A percentile compares a stretch with the other conserved stretches of the same genome.
These are phyloP conservation scores for Drosophila testacea DNA, from an alignment of 2,888 invertebrate genomes.

Conservation along the genomic window DNA sequence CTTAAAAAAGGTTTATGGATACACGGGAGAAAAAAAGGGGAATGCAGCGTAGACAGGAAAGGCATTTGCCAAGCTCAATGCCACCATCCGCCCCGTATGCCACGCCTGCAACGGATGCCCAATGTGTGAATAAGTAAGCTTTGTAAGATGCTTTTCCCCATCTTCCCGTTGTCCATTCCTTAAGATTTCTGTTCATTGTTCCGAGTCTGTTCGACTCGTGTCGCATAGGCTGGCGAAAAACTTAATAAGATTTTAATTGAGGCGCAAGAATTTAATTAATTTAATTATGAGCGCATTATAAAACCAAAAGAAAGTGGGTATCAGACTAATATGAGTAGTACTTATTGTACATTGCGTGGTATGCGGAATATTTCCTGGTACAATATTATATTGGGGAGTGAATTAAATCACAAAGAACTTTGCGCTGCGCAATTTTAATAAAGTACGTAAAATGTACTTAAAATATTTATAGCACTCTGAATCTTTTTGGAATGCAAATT, in stretches of 20 bases:
- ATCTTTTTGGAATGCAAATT: not conserved
- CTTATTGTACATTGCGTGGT: not conserved
- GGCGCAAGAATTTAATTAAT: constrained; percentile 82
- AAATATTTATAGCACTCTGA: not conserved
- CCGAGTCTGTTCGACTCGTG: not conserved
- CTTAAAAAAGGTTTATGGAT: constrained; percentile 47
- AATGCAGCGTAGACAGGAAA: constrained; percentile 25
- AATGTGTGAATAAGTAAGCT: constrained; percentile 74
- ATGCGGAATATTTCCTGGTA: constrained; percentile 6
- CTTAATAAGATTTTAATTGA: constrained; percentile 83
- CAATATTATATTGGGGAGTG: not conserved
- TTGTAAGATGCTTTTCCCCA: constrained; percentile 47
- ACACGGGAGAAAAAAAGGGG: not conserved
- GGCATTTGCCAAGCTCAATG: constrained; percentile 50
- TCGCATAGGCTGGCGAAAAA: constrained; percentile 51
- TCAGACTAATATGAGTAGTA: constrained; percentile 33
- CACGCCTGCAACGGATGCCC: constrained; percentile 25
- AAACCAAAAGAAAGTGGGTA: constrained; percentile 26
- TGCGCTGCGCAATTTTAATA: not conserved
- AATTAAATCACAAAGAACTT: constrained; percentile 1
- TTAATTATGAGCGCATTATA: constrained; percentile 65
- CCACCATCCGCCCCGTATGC: not conserved
- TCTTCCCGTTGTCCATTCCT: constrained; percentile 38
- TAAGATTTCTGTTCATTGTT: constrained; percentile 31
- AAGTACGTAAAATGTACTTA: not conserved